Conservation (phyloP, 1,140 invertebrate genomes). For the Drosophila mayri region DNA sequence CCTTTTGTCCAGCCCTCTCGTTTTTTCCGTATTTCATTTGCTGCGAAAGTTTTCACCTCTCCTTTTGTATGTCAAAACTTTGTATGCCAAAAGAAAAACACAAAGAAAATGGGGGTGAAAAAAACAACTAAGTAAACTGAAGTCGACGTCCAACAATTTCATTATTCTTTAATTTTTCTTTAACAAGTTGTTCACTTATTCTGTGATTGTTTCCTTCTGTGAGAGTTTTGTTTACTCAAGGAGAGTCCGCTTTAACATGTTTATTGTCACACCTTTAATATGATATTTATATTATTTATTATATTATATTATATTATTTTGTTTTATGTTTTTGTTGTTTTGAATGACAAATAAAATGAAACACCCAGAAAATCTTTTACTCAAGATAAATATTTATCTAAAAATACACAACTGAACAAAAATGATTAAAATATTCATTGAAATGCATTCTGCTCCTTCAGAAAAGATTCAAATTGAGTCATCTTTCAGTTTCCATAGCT, state of each 20-base stretch:
- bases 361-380: no score
- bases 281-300: no score
- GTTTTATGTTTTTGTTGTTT: neutral
- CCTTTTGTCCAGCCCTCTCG: constrained; percentile 27
- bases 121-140: constrained; percentile 35
- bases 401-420: no score
- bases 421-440: neutral
- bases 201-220: constrained; percentile 1
- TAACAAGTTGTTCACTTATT: constrained; percentile 9
- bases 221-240: neutral
- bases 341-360: neutral
- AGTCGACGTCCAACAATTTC: constrained; percentile 37
- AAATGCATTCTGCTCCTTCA: neutral
- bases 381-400: neutral
- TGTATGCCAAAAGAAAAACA: constrained; percentile 30
- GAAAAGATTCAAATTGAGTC: constrained; percentile 5
- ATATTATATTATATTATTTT: no score
- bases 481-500: constrained; percentile 15
- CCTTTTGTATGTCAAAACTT: constrained; percentile 23
- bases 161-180: constrained; percentile 33
- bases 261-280: neutral
- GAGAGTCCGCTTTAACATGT: neutral
- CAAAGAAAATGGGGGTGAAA: constrained; percentile 36
- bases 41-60: constrained; percentile 32
- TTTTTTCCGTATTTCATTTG: constrained; percentile 60